A percentile compares a stretch with the other conserved stretches of the same genome.
Evolutionary conservation across 92 coral and sea anemone genomes (phyloP).

Genomic region (Epizoanthus scotinus): DNA sequence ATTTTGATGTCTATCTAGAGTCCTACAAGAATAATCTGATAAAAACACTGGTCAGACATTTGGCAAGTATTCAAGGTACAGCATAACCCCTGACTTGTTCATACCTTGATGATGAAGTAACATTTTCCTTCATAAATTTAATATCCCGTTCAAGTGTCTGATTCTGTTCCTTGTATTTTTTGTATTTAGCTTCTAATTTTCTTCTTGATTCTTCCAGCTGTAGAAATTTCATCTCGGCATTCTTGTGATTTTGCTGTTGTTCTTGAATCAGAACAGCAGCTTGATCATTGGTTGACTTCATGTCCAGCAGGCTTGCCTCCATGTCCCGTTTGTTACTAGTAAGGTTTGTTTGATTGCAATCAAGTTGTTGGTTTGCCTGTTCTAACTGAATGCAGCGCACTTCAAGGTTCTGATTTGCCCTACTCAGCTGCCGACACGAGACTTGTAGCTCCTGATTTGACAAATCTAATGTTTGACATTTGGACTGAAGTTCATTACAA

Average conservation of each 20-base stretch:
- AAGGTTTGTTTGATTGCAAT: conserved; percentile 46
- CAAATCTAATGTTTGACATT: conserved; percentile 62
- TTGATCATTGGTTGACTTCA: conserved; percentile 60
- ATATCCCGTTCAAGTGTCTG: conserved; percentile 60
- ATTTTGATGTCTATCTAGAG: too few species aligned
- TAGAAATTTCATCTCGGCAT: conserved; percentile 56
- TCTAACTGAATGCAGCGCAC: conserved; percentile 73
- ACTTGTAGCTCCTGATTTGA: conserved; percentile 67
- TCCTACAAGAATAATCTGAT: too few species aligned
- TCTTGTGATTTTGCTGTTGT: conserved; percentile 67
- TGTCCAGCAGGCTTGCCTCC: conserved; percentile 62
- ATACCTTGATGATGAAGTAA: too few species aligned
- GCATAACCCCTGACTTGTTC: too few species aligned
- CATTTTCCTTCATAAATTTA: conserved; percentile 56
- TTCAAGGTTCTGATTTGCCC: conserved; percentile 76
- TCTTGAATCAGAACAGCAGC: conserved; percentile 54
- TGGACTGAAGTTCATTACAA: conserved; percentile 72
- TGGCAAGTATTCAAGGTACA: too few species aligned
- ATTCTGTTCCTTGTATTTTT: conserved; percentile 66
- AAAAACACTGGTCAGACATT: too few species aligned
- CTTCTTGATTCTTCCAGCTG: conserved; percentile 59
- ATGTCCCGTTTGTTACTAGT: conserved; percentile 46
- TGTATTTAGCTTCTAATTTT: conserved; percentile 66
- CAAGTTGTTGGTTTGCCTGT: conserved; percentile 56
- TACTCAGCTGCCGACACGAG: conserved; percentile 61